These are phyloP conservation scores for Nasonia giraulti DNA, from an alignment of 1,140 invertebrate genomes.

Conservation along the genomic window DNA sequence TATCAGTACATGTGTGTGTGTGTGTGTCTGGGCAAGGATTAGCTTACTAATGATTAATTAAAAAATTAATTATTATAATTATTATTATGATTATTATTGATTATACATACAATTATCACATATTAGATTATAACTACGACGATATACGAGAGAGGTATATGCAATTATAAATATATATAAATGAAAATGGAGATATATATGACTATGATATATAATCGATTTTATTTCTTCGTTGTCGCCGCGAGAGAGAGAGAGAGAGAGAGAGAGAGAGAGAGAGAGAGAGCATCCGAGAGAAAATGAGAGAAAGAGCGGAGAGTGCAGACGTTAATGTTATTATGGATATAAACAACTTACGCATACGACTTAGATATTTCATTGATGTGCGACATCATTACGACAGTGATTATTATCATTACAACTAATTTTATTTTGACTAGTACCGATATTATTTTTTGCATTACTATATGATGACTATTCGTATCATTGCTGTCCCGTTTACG, in stretches of 20 bases:
- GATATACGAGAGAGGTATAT: slow-evolving; percentile 27
- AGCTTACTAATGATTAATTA: slow-evolving; percentile 65
- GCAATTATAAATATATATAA: slow-evolving; percentile 45
- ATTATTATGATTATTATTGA: slow-evolving; percentile 51
- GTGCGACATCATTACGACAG: slow-evolving; percentile 26
- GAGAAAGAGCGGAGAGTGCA: slow-evolving; percentile 29
- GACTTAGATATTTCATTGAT: slow-evolving; percentile 54
- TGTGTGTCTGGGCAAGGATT: slow-evolving; percentile 73
- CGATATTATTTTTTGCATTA: slow-evolving; percentile 2
- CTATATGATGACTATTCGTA: not conserved
- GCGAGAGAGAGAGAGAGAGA: not conserved
- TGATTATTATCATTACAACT: slow-evolving; percentile 29
- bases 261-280: slow-evolving; percentile 12
- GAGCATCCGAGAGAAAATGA: not conserved
- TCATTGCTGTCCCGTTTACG: slow-evolving; percentile 4
- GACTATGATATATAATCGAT: slow-evolving; percentile 58
- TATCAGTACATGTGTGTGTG: slow-evolving; percentile 70
- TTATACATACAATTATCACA: slow-evolving; percentile 39
- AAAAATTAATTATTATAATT: slow-evolving; percentile 53
- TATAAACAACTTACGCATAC: slow-evolving; percentile 49
- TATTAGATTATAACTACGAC: slow-evolving; percentile 36
- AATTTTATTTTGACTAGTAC: not conserved
- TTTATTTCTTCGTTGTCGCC: slow-evolving; percentile 70
- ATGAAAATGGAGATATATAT: slow-evolving; percentile 38
- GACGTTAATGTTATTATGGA: slow-evolving; percentile 67